Evolutionary conservation across 2,797 vertebrate genomes (phyloP), one percentile per base, ranked within the genome.

Genomic region (Pristis pectinata): DNA sequence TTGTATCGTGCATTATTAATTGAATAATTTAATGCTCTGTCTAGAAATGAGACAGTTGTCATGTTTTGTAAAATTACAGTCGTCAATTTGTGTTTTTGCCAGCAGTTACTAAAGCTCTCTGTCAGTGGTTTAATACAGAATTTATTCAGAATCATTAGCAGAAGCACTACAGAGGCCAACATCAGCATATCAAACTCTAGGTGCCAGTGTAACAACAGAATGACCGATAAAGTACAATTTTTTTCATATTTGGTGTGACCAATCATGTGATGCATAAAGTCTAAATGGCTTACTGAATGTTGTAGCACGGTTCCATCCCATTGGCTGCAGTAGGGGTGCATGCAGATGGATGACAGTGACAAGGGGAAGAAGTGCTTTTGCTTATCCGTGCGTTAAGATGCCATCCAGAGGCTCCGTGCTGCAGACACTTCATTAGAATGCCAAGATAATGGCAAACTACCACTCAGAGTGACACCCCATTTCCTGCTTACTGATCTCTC

Each of bases 371-470:
- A 98, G 97, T 97, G 98, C 97, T 98, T 98, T 98, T 99, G 98
- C 98, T 98, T 98, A 98, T 98, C 97, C 97, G 97, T 98, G 98
- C 97, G 97, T 98, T 98, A 97, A 98, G 98, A 98, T 98, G 98
- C 97, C 98, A 98, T 98, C 98, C 98, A 98, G 98, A 97, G 97
- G 97, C 97, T 98, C 97, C 97, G 97, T 96, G 97, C 98, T 98
- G 98, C 98, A 98, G 98, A 98, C 98, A 98, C 98, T 98, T 99
- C 98, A 99, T 99, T 99, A 99, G 98, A 97, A 99, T 98, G 98
- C 98, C 98, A 98, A 98, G 98, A 98, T 99, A 98, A 98, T 98
- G 98, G 98, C 98, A 98, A 98, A 99, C 98, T 98, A 98, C 98
- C 98, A 98, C 98, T 98, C 98, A 98, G 98, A 97, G 98, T 97